These are phyloP conservation scores for Tenthredo notha DNA, from an alignment of 2,888 invertebrate species.

Conservation along the genomic window DNA sequence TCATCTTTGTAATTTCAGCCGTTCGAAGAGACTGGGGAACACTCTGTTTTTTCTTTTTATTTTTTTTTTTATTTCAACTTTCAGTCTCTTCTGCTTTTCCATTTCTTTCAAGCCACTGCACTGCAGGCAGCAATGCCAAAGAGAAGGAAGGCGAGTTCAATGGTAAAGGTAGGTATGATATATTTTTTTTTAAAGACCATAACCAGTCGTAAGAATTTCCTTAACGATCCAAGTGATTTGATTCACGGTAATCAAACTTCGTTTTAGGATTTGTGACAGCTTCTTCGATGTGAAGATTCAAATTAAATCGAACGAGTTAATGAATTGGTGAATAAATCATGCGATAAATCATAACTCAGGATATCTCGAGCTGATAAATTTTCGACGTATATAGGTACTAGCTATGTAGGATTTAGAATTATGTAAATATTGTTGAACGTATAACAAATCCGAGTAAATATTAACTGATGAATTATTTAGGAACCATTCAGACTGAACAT, in stretches of 20 bases:
- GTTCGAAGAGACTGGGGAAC: not conserved
- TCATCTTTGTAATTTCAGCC: not conserved
- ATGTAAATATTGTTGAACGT: constrained; percentile 16
- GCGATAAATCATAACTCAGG: not conserved
- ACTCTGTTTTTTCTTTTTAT: not conserved
- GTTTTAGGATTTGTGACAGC: not conserved
- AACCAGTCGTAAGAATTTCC: not conserved
- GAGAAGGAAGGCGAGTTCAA: not conserved
- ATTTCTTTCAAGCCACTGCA: constrained; percentile 2
- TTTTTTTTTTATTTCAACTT: not conserved
- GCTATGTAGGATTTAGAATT: not conserved
- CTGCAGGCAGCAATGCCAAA: not conserved
- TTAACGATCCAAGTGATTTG: not conserved
- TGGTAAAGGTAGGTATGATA: not conserved
- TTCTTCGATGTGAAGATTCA: not conserved
- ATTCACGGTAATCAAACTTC: not conserved
- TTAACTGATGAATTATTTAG: constrained; percentile 21
- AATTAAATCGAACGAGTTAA: not conserved
- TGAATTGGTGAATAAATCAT: not conserved
- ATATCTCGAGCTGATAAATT: not conserved
- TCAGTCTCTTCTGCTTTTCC: not conserved
- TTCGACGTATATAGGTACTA: not conserved
- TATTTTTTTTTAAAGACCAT: constrained; percentile 1
- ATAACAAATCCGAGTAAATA: constrained; percentile 16
- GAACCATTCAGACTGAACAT: constrained; percentile 13